These are phyloP conservation scores for Syritta pipiens DNA, from an alignment of 2,888 invertebrate genomes.

Conservation along the genomic window DNA sequence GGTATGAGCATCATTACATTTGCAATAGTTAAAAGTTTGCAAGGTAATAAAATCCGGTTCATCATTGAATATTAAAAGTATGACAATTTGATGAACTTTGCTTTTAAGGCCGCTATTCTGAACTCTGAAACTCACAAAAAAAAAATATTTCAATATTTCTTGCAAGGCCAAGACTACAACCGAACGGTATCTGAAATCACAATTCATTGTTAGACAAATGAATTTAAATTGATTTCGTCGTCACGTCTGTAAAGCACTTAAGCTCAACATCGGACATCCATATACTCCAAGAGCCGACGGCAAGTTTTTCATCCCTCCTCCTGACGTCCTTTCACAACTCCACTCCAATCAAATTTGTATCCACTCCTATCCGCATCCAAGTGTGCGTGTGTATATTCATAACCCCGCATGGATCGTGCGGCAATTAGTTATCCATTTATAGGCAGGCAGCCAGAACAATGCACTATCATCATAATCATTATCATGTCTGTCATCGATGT, in stretches of 20 bases:
- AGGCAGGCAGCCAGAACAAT: constrained; percentile 41
- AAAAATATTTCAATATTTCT: neutral
- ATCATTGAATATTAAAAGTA: no score
- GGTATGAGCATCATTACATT: no score
- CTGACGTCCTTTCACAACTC: neutral
- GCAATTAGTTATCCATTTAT: constrained; percentile 54
- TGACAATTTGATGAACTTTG: no score
- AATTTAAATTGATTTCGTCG: constrained; percentile 9
- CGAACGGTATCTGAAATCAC: neutral
- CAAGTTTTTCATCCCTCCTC: neutral
- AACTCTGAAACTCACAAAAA: neutral
- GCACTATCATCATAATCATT: constrained; percentile 50
- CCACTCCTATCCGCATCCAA: neutral
- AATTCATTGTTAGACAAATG: constrained; percentile 1
- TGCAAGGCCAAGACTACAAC: no score
- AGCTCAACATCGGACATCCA: neutral
- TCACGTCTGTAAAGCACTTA: neutral
- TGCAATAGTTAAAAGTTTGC: no score
- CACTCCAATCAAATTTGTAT: neutral
- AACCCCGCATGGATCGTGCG: neutral
- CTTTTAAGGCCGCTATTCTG: no score
- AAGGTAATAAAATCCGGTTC: no score
- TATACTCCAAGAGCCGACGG: neutral
- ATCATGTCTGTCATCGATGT: constrained; percentile 46
- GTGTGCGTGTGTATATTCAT: neutral